Evolutionary conservation across 2,797 vertebrate genomes (phyloP).

Genomic region (Hydrocynus forskahlii): DNA sequence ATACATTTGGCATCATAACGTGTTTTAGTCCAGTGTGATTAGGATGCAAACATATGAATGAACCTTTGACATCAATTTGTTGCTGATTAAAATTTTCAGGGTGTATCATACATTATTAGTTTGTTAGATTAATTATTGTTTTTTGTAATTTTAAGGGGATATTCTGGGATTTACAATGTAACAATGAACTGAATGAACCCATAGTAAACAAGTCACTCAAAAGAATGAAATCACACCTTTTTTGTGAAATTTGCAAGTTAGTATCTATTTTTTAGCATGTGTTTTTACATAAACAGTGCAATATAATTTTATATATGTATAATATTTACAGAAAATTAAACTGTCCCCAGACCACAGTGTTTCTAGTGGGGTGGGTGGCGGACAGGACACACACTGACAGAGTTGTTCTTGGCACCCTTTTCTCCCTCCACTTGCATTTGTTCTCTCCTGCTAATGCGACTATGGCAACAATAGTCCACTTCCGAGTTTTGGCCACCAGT

Average conservation of each 20-base stretch:
- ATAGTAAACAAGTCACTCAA: not conserved
- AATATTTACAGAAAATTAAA: slow-evolving; percentile 73
- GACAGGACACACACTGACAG: slow-evolving; percentile 64
- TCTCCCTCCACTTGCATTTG: slow-evolving; percentile 30
- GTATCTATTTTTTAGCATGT: slow-evolving; percentile 70
- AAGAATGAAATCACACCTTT: not conserved
- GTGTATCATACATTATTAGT: not conserved
- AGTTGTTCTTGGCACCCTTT: slow-evolving; percentile 58
- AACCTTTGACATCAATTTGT: not conserved
- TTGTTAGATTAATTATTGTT: not conserved
- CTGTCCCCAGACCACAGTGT: slow-evolving; percentile 56
- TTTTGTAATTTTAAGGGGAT: too few species aligned
- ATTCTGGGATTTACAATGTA: too few species aligned
- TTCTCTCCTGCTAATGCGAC: slow-evolving; percentile 18
- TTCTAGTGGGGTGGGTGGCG: slow-evolving; percentile 65
- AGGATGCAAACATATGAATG: not conserved
- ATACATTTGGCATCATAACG: too few species aligned
- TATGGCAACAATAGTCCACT: slow-evolving; percentile 4
- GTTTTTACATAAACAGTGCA: slow-evolving; percentile 61
- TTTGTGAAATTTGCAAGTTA: slow-evolving; percentile 8
- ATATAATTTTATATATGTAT: slow-evolving; percentile 69
- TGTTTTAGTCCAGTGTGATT: not conserved
- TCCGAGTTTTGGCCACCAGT: not conserved
- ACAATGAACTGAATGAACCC: not conserved
- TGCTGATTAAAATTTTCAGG: not conserved